phyloP scores from a whole-genome alignment of 2,797 vertebrate genomes.

The Bovichtus diacanthus region DNA sequence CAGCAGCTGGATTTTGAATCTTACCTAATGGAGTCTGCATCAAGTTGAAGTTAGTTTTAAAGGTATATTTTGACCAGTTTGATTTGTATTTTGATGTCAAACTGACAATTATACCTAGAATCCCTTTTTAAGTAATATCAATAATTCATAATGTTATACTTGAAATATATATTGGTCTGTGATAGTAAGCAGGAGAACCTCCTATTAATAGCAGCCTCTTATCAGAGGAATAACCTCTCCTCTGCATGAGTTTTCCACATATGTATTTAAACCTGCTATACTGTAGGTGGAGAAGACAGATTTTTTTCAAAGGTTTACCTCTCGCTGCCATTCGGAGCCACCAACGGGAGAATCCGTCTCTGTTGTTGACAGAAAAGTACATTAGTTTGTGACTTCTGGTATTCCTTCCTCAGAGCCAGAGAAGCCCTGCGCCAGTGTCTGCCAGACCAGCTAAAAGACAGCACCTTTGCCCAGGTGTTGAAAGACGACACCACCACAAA shows the following conservation, averaged over 20 bases:
- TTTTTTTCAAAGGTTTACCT: background rate
- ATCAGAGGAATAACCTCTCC: background rate
- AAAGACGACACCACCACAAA: slow-evolving; percentile 99
- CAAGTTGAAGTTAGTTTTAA: too few species aligned
- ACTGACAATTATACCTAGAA: background rate
- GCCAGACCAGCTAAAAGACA: slow-evolving; percentile 98
- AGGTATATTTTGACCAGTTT: too few species aligned
- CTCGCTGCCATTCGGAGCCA: background rate
- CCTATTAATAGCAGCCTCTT: background rate
- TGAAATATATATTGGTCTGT: background rate
- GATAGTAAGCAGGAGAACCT: background rate
- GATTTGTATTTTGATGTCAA: too few species aligned
- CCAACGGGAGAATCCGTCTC: background rate
- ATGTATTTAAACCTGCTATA: background rate
- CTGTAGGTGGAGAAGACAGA: background rate
- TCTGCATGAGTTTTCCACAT: background rate
- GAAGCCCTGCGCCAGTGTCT: slow-evolving; percentile 98
- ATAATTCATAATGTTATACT: slow-evolving; percentile 17
- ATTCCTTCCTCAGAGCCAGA: slow-evolving; percentile 88
- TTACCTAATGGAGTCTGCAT: too few species aligned
- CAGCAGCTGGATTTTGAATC: too few species aligned
- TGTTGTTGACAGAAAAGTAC: background rate
- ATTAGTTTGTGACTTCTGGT: background rate
- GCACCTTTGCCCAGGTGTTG: slow-evolving; percentile 97
- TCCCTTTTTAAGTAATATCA: background rate